A percentile compares a stretch with the other conserved stretches of the same genome.
Evolutionary conservation across 1,140 invertebrate genomes (phyloP).

Genomic region (Drosophila gunungcola): DNA sequence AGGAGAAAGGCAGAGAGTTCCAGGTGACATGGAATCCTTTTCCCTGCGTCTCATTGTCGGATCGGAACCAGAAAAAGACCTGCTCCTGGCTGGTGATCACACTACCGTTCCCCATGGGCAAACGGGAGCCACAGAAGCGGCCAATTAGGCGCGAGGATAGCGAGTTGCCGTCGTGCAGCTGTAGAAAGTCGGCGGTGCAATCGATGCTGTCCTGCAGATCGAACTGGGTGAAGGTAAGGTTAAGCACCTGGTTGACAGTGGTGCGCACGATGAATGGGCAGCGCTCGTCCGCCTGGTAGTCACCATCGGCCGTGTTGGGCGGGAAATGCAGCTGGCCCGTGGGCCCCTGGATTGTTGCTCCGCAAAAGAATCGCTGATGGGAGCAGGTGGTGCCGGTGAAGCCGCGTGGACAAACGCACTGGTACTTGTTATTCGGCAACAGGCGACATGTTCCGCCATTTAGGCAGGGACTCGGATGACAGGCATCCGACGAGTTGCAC

Average conservation of each 20-base stretch:
- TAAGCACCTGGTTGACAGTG: conserved; percentile 88
- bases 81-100: conserved; percentile 90
- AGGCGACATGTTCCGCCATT: conserved; percentile 90
- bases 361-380: conserved; percentile 60
- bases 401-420: conserved; percentile 85
- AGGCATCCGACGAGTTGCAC: conserved; percentile 87
- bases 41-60: conserved; percentile 85
- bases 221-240: conserved; percentile 91
- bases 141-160: conserved; percentile 89
- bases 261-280: conserved; percentile 93
- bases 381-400: conserved; percentile 85
- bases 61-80: conserved; percentile 92
- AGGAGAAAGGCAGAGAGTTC: conserved; percentile 89
- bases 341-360: conserved; percentile 86
- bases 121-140: conserved; percentile 89
- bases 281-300: conserved; percentile 86
- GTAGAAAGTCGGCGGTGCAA: conserved; percentile 89
- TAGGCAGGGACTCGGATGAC: conserved; percentile 90
- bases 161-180: conserved; percentile 91
- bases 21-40: conserved; percentile 90
- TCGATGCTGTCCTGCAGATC: conserved; percentile 85
- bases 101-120: conserved; percentile 88
- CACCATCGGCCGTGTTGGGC: conserved; percentile 86
- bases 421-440: conserved; percentile 71
- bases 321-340: conserved; percentile 56